Base-by-base conservation (phyloP, 2,797 vertebrate genomes). In the Botia almorhae region DNA sequence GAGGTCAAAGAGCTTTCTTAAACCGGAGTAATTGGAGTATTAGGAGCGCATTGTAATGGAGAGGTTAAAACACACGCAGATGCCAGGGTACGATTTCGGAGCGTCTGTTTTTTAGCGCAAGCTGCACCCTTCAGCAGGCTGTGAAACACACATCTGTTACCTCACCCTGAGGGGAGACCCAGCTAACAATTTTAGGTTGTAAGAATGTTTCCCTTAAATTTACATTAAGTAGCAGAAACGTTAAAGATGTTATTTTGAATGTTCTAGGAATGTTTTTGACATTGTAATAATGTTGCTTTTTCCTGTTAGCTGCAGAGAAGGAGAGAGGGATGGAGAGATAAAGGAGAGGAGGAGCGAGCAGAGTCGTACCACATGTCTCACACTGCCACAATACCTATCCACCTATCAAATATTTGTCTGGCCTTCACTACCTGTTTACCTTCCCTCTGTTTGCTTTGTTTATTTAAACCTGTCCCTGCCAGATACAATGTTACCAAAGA, bases 391-490 rank as follows among this genome's bases (percentile, higher is more conserved):
- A 91, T 92, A 89, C 88, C 88, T 92, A 89, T 91, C 88, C 90
- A 81, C 89, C 94, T 95, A 93, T 93, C 93, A 95, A 96, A 95
- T 96, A 95, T 97, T 96, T 96, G 93, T 94, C 86, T 93, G 94
- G 93, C 94, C 94, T 96, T 96, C 93, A 91, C 89, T 90, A 89
- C 83, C 75, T 95, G 91, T 96, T 96, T 96, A 93, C 90, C 87
- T 93, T 93, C 82, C 91, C 88, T 92, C 84, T 95, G 89, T 95
- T 96, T 95, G 89, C 92, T 91, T 87, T 93, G 89, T 90, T 93
- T 93, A 93, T 93, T 92, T 87, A 90, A 90, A 90, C 90, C 83
- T 90, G 87, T 88, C 88, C 89, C 87, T 89, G 85, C 84, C 86
- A 90, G 90, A 90, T 86, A 86, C 87, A 89, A 84, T 88, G 91